Conservation (phyloP, 2,797 vertebrate species). For the Arrhamphus sclerolepis region DNA sequence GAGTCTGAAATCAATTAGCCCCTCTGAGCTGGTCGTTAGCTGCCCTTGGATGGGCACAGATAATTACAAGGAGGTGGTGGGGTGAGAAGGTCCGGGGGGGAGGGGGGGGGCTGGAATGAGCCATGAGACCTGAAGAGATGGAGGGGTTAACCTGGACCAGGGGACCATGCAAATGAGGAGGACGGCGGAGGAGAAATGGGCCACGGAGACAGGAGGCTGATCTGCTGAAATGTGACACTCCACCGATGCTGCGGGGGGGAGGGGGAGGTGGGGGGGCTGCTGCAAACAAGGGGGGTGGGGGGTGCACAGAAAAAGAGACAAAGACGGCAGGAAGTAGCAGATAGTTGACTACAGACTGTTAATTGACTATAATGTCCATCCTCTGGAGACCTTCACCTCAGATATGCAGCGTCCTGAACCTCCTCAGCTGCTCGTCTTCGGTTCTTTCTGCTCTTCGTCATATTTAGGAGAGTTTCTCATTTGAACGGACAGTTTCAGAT, state of each 20-base stretch:
- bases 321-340: not conserved
- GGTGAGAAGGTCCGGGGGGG: conserved; percentile 9
- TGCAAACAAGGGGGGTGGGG: conserved; percentile 4
- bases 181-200: conserved; percentile 41
- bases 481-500: too few species aligned
- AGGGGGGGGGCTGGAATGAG: conserved; percentile 22
- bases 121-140: conserved; percentile 22
- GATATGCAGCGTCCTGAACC: too few species aligned
- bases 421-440: too few species aligned
- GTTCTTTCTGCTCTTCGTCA: too few species aligned
- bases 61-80: conserved; percentile 7
- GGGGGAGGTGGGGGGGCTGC: not conserved
- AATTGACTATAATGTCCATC: conserved; percentile 20
- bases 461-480: too few species aligned
- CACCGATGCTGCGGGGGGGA: conserved; percentile 13
- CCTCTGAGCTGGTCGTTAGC: conserved; percentile 78
- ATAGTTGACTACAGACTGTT: conserved; percentile 18
- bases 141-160: conserved; percentile 44
- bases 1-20: conserved; percentile 79
- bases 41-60: conserved; percentile 81
- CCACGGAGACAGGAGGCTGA: conserved; percentile 20
- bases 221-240: conserved; percentile 46
- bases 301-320: not conserved
- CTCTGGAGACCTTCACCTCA: too few species aligned
- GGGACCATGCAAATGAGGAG: conserved; percentile 34